Evolutionary conservation across 2,797 vertebrate species (phyloP).

Genomic region (Glossophaga mutica): DNA sequence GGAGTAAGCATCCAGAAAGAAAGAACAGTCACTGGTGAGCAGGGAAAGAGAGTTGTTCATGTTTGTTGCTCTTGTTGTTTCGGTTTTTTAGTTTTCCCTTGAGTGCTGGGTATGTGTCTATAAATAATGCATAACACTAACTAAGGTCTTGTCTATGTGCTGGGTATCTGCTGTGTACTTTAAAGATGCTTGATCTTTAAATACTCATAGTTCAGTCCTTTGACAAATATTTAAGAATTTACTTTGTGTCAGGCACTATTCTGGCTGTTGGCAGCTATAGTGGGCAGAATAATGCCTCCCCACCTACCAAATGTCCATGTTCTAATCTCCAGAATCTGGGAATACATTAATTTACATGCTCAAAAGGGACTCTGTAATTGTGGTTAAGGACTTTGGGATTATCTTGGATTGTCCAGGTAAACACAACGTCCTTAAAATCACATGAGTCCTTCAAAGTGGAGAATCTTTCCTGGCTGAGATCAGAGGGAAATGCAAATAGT

Average conservation of each 20-base stretch:
- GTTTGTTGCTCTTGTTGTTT: background rate
- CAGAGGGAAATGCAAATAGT: background rate
- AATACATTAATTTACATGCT: background rate
- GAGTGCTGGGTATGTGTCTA: background rate
- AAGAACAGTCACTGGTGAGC: background rate
- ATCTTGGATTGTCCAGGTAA: background rate
- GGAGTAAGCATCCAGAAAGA: background rate
- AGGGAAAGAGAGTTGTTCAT: background rate
- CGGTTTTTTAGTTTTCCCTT: background rate
- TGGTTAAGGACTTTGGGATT: background rate
- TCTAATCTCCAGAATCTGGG: background rate
- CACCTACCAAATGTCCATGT: accelerated
- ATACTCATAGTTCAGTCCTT: background rate
- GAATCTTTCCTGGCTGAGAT: background rate
- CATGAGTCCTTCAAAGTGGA: background rate
- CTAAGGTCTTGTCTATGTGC: background rate
- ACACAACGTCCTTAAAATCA: background rate
- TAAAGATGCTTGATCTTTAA: background rate
- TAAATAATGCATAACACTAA: background rate
- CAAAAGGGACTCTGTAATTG: background rate
- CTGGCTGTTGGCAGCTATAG: background rate
- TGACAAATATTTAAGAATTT: background rate
- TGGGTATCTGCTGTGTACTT: background rate
- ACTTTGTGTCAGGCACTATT: background rate
- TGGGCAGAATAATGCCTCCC: background rate